A percentile compares a stretch with the other conserved stretches of the same genome.
phyloP scores from a whole-genome alignment of 2,797 vertebrate species.

The Thripadectes ignobilis region DNA sequence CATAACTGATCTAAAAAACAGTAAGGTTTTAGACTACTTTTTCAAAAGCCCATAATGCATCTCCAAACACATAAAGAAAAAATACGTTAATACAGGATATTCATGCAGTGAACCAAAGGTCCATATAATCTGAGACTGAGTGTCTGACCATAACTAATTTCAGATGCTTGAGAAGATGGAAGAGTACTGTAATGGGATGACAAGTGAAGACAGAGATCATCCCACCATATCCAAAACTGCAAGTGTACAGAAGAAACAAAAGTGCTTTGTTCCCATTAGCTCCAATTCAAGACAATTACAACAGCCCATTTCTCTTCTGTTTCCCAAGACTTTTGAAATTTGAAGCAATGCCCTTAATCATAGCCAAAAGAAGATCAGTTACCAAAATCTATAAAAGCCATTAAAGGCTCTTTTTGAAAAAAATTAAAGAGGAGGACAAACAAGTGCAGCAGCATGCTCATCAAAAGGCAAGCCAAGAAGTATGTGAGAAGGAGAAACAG shows the following conservation, averaged over 20 bases:
- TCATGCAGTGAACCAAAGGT: background rate
- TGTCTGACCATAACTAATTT: background rate
- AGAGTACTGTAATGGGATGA: background rate
- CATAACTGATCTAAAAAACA: background rate
- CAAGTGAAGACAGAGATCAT: background rate
- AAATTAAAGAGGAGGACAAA: background rate
- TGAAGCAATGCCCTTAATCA: background rate
- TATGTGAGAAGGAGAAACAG: background rate
- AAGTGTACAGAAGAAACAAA: background rate
- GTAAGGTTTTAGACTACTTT: background rate
- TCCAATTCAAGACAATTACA: background rate
- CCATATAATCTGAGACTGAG: background rate
- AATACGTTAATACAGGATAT: background rate
- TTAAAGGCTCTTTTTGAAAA: background rate
- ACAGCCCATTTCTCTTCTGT: background rate
- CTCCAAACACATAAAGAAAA: background rate
- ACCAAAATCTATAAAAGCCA: background rate
- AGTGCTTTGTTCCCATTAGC: background rate
- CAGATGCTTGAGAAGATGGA: background rate
- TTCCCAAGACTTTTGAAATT: background rate
- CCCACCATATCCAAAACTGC: background rate
- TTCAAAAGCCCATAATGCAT: background rate
- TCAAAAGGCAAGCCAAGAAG: background rate
- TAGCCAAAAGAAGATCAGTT: background rate
- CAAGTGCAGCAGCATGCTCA: background rate